These are phyloP conservation scores for Tarsius wallacei DNA, from an alignment of 2,797 vertebrate species.

Conservation along the genomic window DNA sequence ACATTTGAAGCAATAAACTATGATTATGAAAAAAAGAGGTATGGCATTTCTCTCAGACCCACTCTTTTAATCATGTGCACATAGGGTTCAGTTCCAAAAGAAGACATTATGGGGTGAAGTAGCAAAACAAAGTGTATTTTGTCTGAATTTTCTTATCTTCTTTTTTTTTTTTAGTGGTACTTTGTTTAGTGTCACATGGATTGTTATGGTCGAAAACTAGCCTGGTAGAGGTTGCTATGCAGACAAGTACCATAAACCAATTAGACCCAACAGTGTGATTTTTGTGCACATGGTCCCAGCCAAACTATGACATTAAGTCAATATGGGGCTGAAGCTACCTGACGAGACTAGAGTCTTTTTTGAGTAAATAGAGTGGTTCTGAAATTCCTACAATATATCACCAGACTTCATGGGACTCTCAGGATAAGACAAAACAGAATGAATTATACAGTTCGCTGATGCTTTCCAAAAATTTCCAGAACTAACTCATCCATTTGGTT, in stretches of 20 bases:
- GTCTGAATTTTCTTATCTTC: background rate
- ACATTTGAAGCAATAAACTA: background rate
- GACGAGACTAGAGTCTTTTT: background rate
- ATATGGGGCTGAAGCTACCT: background rate
- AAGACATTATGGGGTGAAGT: background rate
- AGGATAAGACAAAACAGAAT: conserved; percentile 20
- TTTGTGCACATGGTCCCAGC: background rate
- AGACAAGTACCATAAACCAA: background rate
- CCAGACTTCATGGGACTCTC: background rate
- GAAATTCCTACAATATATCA: background rate
- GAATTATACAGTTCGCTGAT: background rate
- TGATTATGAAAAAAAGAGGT: background rate
- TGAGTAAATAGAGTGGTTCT: background rate
- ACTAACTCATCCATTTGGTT: background rate
- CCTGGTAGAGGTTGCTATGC: no score
- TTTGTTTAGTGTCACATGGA: background rate
- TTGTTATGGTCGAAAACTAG: background rate
- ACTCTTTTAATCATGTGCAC: background rate
- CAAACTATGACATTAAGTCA: background rate
- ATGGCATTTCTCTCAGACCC: background rate
- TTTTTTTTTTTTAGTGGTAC: background rate
- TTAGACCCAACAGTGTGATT: background rate
- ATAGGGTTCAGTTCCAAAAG: background rate
- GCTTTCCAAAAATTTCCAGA: background rate
- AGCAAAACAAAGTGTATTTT: background rate